Evolutionary conservation across 2,797 vertebrate species (phyloP).

Genomic region (Coregonus suidteri): DNA sequence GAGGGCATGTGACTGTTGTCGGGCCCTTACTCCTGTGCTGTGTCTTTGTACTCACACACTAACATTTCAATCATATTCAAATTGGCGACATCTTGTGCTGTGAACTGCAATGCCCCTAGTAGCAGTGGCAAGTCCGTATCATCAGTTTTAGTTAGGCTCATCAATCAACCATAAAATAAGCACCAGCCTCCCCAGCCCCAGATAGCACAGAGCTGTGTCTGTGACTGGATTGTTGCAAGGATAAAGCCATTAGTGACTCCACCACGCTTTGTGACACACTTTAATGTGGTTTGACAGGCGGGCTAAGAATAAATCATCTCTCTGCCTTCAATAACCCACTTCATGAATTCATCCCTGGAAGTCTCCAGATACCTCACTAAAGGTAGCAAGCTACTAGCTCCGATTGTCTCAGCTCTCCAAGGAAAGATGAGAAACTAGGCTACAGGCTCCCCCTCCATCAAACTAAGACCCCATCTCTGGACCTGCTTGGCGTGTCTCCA

Average conservation of each 20-base stretch:
- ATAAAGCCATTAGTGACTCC: constrained; percentile 47
- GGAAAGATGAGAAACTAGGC: constrained; percentile 13
- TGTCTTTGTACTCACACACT: neutral
- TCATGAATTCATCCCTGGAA: constrained; percentile 1
- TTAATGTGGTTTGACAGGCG: constrained; percentile 45
- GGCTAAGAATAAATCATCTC: constrained; percentile 21
- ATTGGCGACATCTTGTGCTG: neutral
- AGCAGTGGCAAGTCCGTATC: constrained; percentile 9
- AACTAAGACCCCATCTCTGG: constrained; percentile 24
- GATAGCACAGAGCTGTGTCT: constrained; percentile 9
- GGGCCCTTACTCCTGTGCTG: no score
- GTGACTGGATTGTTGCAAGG: constrained; percentile 7
- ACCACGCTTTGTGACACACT: constrained; percentile 36
- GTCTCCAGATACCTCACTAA: constrained; percentile 15
- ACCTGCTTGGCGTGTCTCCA: constrained; percentile 27
- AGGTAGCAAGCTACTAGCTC: neutral
- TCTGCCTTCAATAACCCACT: neutral
- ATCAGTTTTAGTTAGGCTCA: constrained; percentile 26
- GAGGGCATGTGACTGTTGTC: neutral
- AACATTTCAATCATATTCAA: neutral
- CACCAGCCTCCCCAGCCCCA: neutral
- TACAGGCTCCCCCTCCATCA: neutral
- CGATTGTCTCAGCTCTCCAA: neutral
- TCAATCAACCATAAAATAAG: constrained; percentile 12
- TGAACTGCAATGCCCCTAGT: neutral